Conservation (phyloP, 2,888 invertebrate genomes). For the Eupithecia subfuscata region DNA sequence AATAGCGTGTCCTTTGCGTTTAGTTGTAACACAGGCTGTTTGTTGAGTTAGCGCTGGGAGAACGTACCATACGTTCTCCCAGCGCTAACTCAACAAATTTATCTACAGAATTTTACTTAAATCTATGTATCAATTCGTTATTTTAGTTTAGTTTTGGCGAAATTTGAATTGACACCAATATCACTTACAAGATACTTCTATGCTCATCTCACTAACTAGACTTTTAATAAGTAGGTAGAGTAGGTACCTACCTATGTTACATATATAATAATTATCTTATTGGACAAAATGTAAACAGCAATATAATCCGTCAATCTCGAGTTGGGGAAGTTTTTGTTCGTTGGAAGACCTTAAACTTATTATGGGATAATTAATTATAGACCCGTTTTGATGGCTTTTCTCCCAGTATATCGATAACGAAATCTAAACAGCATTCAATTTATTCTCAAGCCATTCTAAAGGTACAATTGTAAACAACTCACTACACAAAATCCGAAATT, state of each 20-base stretch:
- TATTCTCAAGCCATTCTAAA: neutral
- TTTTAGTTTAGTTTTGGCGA: too few relatives aligned
- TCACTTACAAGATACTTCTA: neutral
- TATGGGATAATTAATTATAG: neutral
- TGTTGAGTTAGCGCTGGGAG: too few relatives aligned
- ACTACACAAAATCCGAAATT: neutral
- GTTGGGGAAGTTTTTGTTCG: neutral
- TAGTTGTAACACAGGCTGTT: too few relatives aligned
- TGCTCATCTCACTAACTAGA: neutral
- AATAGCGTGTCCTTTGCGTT: too few relatives aligned
- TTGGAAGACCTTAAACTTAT: neutral
- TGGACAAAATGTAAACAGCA: neutral
- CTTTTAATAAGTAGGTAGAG: neutral
- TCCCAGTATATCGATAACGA: neutral
- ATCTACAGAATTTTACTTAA: too few relatives aligned
- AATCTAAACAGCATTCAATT: neutral
- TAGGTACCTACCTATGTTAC: too few relatives aligned
- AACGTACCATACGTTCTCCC: too few relatives aligned
- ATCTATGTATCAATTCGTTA: too few relatives aligned
- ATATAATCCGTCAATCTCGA: neutral
- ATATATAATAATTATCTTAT: neutral
- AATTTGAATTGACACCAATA: neutral
- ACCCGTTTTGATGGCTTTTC: neutral
- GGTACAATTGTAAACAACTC: neutral
- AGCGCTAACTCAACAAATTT: too few relatives aligned